phyloP scores from a whole-genome alignment of 2,888 invertebrate genomes.

The Caenorhabditis sulstoni region DNA sequence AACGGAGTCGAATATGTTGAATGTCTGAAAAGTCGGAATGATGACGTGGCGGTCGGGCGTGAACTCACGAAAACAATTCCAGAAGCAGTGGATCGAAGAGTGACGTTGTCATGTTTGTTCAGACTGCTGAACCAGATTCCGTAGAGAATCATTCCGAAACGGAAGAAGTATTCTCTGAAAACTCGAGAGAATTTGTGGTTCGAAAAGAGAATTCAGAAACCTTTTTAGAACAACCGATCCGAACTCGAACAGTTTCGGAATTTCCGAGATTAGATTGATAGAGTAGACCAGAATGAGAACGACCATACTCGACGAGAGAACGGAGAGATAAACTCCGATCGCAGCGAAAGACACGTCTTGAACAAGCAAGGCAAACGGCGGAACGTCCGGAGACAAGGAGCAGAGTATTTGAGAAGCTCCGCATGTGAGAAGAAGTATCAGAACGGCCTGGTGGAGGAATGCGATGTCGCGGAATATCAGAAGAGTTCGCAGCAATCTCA shows the following conservation, averaged over 20 bases:
- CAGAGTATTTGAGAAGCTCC: no score
- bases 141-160: background rate
- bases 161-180: background rate
- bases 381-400: no score
- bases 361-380: background rate
- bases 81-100: background rate
- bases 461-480: background rate
- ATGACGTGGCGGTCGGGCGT: background rate
- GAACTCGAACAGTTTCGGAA: background rate
- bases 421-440: background rate
- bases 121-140: background rate
- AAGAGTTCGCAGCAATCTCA: background rate
- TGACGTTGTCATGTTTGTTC: background rate
- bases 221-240: background rate
- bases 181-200: no score
- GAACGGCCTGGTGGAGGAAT: background rate
- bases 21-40: background rate
- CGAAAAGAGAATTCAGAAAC: no score
- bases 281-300: background rate
- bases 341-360: background rate
- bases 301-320: background rate
- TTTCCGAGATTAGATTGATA: background rate
- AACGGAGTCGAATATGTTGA: conserved; percentile 1
- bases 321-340: background rate
- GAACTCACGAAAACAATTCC: background rate